A percentile compares a stretch with the other conserved stretches of the same genome.
Evolutionary conservation across 1,140 invertebrate genomes (phyloP).

Genomic region (Gonatopus flavifemur): DNA sequence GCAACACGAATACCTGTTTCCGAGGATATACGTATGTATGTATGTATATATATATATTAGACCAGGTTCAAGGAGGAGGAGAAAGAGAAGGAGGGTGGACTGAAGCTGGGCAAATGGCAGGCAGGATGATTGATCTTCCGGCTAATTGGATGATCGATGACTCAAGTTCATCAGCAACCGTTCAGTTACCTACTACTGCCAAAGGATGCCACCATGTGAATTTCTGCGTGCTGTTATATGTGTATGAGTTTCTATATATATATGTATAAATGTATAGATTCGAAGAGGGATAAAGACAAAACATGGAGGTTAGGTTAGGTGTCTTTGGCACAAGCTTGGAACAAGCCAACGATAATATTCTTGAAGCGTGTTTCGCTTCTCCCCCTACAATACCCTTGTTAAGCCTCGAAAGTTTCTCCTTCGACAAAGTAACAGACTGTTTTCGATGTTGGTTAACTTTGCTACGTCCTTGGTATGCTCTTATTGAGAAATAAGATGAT

Average conservation of each 20-base stretch:
- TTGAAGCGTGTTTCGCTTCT: slow-evolving; percentile 1
- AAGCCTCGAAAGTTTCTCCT: too few relatives aligned
- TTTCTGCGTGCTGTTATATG: slow-evolving; percentile 5
- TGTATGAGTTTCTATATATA: background rate
- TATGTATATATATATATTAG: background rate
- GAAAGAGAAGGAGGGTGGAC: slow-evolving; percentile 20
- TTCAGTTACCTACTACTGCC: slow-evolving; percentile 32
- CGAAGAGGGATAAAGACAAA: slow-evolving; percentile 1
- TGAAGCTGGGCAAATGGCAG: slow-evolving; percentile 44
- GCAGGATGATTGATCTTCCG: slow-evolving; percentile 52
- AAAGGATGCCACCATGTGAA: slow-evolving; percentile 34
- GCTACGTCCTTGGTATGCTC: too few relatives aligned
- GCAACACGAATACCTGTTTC: too few relatives aligned
- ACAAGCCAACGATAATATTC: slow-evolving; percentile 19
- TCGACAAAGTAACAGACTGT: too few relatives aligned
- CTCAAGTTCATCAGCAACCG: slow-evolving; percentile 48
- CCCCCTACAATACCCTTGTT: too few relatives aligned
- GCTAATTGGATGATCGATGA: slow-evolving; percentile 60
- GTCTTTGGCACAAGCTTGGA: slow-evolving; percentile 14
- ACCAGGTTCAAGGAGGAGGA: background rate
- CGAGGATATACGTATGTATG: background rate
- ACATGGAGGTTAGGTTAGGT: slow-evolving; percentile 9
- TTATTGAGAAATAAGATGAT: too few relatives aligned
- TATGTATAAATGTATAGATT: background rate
- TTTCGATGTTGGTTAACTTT: too few relatives aligned